Evolutionary conservation across 2,797 vertebrate species (phyloP), one percentile per base, ranked within the genome.

Genomic region (Todus mexicanus): DNA sequence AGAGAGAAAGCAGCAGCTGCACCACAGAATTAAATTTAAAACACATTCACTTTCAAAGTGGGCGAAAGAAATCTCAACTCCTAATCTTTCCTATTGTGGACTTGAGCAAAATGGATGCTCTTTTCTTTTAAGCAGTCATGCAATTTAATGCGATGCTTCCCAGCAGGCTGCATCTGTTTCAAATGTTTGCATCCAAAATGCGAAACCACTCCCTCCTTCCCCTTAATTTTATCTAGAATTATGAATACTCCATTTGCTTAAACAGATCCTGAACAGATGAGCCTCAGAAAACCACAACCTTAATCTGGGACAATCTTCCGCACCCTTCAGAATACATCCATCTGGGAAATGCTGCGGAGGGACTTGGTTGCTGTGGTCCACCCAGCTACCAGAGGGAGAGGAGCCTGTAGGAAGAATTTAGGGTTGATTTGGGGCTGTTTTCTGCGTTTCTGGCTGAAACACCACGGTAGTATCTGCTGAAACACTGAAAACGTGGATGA

Each of bases 21-120:
- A 81, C n/a, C 6, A 3, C 84, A 95, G 76, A 93, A 95, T 82
- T 86, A 85, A 60, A 91, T 92, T 91, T 82, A 92, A 95, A 93
- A 72, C 66, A 75, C 76, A 85, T 84, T 95, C 90, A 77, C 75
- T 96, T 94, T 85, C 73, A 66, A 95, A 96, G 79, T 70, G 81
- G 70, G 72, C 0, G 4, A 93, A 77, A 90, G 94, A 72, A 6
- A 61, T 87, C 79, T 95, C 82, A 87, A 89, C 73, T 95, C 74
- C 66, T 87, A 53, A 91, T 92, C 66, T 70, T 91, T 94, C 70
- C 63, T 40, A 73, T 3, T 75, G 71, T 79, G 48, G 61, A 60
- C 71, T 79, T 57, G 37, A 85, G 37, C 66, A 83, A 94, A 96
- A 93, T 74, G 29, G 72, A 86, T 87, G 89, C 69, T 93, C 81